A percentile compares a stretch with the other conserved stretches of the same genome.
phyloP scores from a whole-genome alignment of 2,797 vertebrate genomes.

The Taeniopygia guttata region DNA sequence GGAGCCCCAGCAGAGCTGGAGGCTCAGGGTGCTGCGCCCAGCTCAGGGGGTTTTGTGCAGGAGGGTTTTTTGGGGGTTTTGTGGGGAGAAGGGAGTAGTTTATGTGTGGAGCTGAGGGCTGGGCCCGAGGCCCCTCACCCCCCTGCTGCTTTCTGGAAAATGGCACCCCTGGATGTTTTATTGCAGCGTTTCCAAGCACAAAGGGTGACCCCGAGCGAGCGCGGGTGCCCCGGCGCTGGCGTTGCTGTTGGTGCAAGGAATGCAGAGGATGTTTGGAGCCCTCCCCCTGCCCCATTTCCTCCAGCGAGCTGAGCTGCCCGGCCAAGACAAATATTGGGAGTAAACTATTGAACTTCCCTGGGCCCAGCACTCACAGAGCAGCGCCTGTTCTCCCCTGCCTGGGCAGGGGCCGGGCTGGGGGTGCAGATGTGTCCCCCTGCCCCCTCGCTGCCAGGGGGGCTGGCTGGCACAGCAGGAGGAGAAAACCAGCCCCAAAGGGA shows the following conservation, averaged over 20 bases:
- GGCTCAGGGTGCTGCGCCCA: background rate
- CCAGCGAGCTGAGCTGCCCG: background rate
- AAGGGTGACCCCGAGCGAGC: background rate
- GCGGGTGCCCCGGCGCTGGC: background rate
- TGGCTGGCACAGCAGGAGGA: background rate
- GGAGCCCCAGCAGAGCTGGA: background rate
- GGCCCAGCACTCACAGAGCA: slow-evolving; percentile 4
- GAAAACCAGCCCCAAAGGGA: background rate
- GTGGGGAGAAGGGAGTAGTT: background rate
- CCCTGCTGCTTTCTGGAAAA: background rate
- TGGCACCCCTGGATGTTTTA: background rate
- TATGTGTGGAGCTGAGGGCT: fast-evolving
- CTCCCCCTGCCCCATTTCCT: slow-evolving; percentile 57
- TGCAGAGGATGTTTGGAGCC: slow-evolving; percentile 56
- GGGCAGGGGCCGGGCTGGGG: background rate
- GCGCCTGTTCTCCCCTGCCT: background rate
- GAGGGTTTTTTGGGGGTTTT: background rate
- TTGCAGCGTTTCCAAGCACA: background rate
- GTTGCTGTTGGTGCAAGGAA: background rate
- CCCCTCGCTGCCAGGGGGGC: background rate
- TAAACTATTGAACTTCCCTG: slow-evolving; percentile 63
- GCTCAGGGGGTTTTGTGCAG: background rate
- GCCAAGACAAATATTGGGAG: slow-evolving; percentile 61
- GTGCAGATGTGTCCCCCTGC: background rate
- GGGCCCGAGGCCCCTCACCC: background rate